phyloP scores from a whole-genome alignment of 2,888 invertebrate species.

The Melieria picta region DNA sequence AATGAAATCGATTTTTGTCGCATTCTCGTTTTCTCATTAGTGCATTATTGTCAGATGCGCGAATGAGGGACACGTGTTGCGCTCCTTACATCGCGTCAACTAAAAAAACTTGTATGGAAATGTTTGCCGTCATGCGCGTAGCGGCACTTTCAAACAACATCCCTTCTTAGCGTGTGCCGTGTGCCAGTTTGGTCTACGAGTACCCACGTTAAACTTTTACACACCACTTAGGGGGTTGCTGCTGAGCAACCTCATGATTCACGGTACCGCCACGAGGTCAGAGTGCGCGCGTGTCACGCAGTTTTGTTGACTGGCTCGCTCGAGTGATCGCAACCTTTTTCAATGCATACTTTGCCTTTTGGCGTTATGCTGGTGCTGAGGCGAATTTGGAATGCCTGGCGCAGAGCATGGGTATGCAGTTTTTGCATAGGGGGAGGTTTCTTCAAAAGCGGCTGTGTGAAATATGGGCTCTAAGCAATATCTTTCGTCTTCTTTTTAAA shows the following conservation, averaged over 20 bases:
- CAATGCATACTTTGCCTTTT: slow-evolving; percentile 14
- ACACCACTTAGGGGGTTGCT: too few species aligned
- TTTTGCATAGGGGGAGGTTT: slow-evolving; percentile 25
- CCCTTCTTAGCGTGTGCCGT: too few species aligned
- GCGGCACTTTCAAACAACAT: too few species aligned
- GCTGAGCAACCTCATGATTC: too few species aligned
- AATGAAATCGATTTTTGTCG: too few species aligned
- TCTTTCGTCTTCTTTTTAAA: too few species aligned
- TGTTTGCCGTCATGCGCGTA: too few species aligned
- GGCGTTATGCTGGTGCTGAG: slow-evolving; percentile 2
- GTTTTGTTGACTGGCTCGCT: slow-evolving; percentile 28
- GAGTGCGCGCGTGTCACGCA: slow-evolving; percentile 28
- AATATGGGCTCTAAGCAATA: slow-evolving; percentile 23
- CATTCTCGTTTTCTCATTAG: too few species aligned
- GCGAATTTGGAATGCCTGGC: slow-evolving; percentile 9
- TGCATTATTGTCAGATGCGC: slow-evolving; percentile 47
- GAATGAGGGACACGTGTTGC: slow-evolving; percentile 56
- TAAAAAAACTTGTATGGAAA: too few species aligned
- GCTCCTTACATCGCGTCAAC: background rate
- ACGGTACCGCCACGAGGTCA: background rate
- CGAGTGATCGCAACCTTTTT: slow-evolving; percentile 30
- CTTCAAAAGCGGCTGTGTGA: slow-evolving; percentile 27
- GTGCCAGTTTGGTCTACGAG: too few species aligned
- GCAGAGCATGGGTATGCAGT: slow-evolving; percentile 7
- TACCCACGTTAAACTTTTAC: too few species aligned